These are phyloP conservation scores for Hoplodrina blanda DNA, from an alignment of 2,888 invertebrate genomes.

Conservation along the genomic window DNA sequence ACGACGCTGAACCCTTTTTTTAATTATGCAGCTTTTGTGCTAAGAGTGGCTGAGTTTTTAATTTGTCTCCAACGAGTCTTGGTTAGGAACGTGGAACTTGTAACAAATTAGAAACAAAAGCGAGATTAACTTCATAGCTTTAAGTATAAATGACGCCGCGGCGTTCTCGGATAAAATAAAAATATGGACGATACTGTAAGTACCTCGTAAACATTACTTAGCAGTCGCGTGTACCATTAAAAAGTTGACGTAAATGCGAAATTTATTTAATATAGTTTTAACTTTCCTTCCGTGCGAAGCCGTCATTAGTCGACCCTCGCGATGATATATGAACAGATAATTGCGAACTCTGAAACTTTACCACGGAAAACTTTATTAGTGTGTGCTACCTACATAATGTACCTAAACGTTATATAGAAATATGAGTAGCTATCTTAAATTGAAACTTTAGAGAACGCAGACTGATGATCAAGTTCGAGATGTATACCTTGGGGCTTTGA, in stretches of 20 bases:
- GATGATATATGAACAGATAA: constrained; percentile 48
- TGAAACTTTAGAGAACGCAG: constrained; percentile 26
- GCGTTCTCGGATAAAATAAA: constrained; percentile 28
- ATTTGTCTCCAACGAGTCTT: constrained; percentile 65
- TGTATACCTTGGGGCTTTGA: constrained; percentile 67
- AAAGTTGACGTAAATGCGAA: constrained; percentile 29
- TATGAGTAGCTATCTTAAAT: constrained; percentile 6
- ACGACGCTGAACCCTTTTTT: constrained; percentile 78
- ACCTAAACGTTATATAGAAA: constrained; percentile 22
- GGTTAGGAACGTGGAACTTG: constrained; percentile 56
- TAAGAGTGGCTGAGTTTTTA: constrained; percentile 66
- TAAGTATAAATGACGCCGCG: constrained; percentile 27
- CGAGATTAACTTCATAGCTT: constrained; percentile 51
- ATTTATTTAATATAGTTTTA: constrained; percentile 59
- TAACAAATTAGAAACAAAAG: constrained; percentile 60
- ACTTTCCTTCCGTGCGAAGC: constrained; percentile 52
- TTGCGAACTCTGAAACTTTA: constrained; percentile 28
- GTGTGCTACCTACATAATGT: constrained; percentile 9
- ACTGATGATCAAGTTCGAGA: constrained; percentile 55
- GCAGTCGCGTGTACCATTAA: constrained; percentile 31
- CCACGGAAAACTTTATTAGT: constrained; percentile 20
- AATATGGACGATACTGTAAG: constrained; percentile 17
- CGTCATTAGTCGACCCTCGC: constrained; percentile 31
- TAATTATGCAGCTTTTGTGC: constrained; percentile 79
- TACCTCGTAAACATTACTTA: constrained; percentile 26